Conservation (phyloP, 1,140 invertebrate genomes). For the Drosophila tani region DNA sequence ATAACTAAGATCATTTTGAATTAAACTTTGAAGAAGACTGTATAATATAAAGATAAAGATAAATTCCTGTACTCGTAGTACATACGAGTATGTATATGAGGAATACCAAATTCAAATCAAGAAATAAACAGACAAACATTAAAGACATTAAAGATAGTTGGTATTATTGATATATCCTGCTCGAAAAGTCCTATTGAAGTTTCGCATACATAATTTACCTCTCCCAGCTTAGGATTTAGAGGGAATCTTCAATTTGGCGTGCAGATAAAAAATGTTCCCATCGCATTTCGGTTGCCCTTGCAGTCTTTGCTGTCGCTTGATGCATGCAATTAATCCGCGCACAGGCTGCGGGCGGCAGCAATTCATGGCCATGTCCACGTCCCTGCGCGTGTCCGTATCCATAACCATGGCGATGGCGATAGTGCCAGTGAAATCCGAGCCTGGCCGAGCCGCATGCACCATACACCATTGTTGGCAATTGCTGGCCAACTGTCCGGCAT, state of each 20-base stretch:
- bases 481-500: conserved; percentile 41
- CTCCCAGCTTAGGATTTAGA: neutral
- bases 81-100: too few species aligned
- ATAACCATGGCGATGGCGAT: conserved; percentile 10
- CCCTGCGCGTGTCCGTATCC: conserved; percentile 18
- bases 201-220: neutral
- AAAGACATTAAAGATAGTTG: too few species aligned
- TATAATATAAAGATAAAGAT: too few species aligned
- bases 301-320: conserved; percentile 10
- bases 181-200: neutral
- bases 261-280: neutral
- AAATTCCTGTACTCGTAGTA: too few species aligned
- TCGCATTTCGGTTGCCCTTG: neutral
- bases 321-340: conserved; percentile 43
- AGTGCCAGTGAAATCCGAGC: conserved; percentile 28
- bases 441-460: conserved; percentile 8
- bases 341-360: conserved; percentile 6
- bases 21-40: too few species aligned
- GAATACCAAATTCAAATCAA: too few species aligned
- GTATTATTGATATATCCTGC: neutral
- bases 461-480: conserved; percentile 12
- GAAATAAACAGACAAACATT: too few species aligned
- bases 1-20: too few species aligned
- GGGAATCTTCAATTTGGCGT: neutral
- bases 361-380: conserved; percentile 29